Base-by-base conservation (phyloP, 2,113 vertebrate genomes). In the Crotalus viridis region DNA sequence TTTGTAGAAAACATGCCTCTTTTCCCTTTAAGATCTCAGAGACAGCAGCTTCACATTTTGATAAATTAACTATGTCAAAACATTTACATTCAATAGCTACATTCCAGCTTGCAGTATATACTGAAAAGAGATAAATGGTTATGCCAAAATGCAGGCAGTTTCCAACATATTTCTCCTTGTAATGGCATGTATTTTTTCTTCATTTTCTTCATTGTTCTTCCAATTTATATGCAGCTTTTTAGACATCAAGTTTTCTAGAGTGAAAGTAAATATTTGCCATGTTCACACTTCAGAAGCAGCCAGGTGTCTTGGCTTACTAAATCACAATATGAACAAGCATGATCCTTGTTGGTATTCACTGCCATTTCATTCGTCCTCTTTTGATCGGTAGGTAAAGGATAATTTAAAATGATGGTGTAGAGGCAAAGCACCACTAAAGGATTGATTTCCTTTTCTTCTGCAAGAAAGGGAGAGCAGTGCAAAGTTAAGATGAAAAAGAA, bases 1-100 rank as follows among this genome's bases (percentile, higher is more conserved):
- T 90, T 94, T 91, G 56, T 4, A 89, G 51, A 87, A 95, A 96
- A 81, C 57, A 52, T 0, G 19, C 74, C 0, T 5, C 74, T 57
- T 6, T 6, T 86, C 15, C 13, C 85, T 13, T 87, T 89, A 5
- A 46, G 39, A 57, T 24, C 28, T 91, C 28, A 48, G 1, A 90
- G 39, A 93, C 59, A 56, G 54, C 1, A 10, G 52, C 57, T 92
- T 94, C 2, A 91, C 12, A 64, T 87, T 55, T 89, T 69, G 43
- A 89, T 33, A 94, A 92, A 13, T 93, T 55, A 89, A 12, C 46
- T 3, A 91, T 52, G 22, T 33, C 5, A 24, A 94, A 93, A 91
- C 3, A 22, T 64, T 87, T 48, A 4, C 59, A 17, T 0, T 0
- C 3, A 69, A 26, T 48, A 59, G 22, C 39, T 52, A 55, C 33